These are phyloP conservation scores for Brachyrhaphis roseni DNA, from an alignment of 2,797 vertebrate species.

Conservation along the genomic window DNA sequence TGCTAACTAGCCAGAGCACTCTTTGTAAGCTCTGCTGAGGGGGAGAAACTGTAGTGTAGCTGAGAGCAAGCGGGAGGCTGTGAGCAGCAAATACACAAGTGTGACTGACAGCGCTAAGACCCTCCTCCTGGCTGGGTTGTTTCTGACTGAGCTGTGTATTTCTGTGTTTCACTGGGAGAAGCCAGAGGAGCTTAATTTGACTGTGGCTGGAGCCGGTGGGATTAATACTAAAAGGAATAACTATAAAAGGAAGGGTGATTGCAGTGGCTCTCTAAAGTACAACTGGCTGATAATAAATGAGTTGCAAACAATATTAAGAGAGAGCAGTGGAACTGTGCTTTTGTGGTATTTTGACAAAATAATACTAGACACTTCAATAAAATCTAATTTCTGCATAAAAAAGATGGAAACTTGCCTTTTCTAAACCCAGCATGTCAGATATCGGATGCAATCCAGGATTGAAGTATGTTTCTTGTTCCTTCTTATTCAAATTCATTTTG, in stretches of 20 bases:
- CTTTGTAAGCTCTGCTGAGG: no score
- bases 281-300: not conserved
- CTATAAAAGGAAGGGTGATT: not conserved
- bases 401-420: not conserved
- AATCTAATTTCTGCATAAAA: not conserved
- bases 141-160: not conserved
- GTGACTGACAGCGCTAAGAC: no score
- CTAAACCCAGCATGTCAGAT: conserved; percentile 28
- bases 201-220: not conserved
- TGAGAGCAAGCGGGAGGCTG: no score
- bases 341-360: not conserved
- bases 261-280: not conserved
- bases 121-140: no score
- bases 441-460: conserved; percentile 13
- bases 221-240: not conserved
- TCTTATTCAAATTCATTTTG: conserved; percentile 6
- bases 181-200: no score
- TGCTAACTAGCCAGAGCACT: no score
- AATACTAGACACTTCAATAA: not conserved
- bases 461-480: conserved; percentile 11
- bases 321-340: not conserved
- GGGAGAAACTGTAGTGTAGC: no score
- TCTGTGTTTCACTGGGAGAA: not conserved
- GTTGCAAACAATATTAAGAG: not conserved
- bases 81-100: no score